These are phyloP conservation scores for Myodes glareolus DNA, from an alignment of 2,113 vertebrate genomes.

Conservation along the genomic window DNA sequence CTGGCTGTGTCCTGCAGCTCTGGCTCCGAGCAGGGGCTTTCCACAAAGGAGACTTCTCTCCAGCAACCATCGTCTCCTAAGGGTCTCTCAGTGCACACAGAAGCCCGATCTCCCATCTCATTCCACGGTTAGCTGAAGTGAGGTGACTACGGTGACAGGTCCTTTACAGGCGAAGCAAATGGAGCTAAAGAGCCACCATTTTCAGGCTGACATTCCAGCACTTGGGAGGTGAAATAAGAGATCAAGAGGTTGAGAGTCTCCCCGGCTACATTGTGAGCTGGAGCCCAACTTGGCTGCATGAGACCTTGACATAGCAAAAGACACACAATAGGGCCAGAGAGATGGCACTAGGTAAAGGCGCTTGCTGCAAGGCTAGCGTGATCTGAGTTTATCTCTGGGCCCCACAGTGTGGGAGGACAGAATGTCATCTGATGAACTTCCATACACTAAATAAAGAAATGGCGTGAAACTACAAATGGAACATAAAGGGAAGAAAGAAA, in stretches of 20 bases:
- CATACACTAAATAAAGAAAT: background rate
- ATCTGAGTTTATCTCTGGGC: background rate
- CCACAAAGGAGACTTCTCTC: background rate
- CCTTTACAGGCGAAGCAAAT: rapidly evolving
- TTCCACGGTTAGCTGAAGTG: background rate
- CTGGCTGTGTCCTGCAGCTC: background rate
- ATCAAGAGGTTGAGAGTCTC: background rate
- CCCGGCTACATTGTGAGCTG: background rate
- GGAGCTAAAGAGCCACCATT: background rate
- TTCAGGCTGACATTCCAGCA: no score
- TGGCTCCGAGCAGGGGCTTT: background rate
- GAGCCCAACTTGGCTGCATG: background rate
- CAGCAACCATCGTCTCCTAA: no score
- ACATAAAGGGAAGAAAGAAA: background rate
- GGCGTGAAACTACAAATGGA: no score
- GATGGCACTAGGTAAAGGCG: no score
- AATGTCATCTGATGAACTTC: background rate
- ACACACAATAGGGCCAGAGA: background rate
- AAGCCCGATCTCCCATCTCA: background rate
- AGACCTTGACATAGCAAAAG: background rate
- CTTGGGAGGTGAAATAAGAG: background rate
- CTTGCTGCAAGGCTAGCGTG: background rate
- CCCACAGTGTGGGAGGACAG: no score
- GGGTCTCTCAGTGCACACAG: background rate
- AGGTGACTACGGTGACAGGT: background rate